phyloP scores from a whole-genome alignment of 2,797 vertebrate genomes.

The Taeniopygia guttata region DNA sequence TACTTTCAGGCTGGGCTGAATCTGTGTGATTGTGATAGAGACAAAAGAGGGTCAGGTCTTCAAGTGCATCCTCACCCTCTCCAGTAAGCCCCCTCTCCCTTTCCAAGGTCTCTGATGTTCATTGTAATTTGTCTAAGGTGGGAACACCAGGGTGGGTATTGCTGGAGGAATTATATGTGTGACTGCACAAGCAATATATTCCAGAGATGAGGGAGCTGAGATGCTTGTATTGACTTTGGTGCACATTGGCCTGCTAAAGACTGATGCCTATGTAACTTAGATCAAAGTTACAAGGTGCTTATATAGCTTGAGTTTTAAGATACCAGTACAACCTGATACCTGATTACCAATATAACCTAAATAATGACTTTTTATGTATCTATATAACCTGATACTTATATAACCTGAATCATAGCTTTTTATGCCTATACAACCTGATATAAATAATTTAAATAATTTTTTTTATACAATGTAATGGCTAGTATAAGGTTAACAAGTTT shows the following conservation, averaged over 20 bases:
- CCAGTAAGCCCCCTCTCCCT: not conserved
- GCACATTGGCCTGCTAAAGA: not conserved
- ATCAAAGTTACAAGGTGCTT: not conserved
- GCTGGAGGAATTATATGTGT: not conserved
- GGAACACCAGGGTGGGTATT: not conserved
- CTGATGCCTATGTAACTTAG: not conserved
- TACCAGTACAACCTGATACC: not conserved
- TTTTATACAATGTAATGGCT: too few relatives aligned
- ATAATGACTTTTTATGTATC: not conserved
- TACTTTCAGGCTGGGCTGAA: not conserved
- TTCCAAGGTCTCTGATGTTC: not conserved
- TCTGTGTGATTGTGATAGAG: not conserved
- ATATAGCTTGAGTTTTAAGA: not conserved
- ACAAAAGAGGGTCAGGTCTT: fast-evolving
- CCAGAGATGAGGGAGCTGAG: not conserved
- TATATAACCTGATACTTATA: not conserved
- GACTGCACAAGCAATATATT: not conserved
- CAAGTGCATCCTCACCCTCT: not conserved
- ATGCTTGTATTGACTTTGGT: not conserved
- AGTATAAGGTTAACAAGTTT: not conserved
- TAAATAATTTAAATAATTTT: too few relatives aligned
- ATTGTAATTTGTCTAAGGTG: not conserved
- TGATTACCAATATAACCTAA: not conserved
- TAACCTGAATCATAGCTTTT: not conserved
- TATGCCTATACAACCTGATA: not conserved